These are phyloP conservation scores for Megalops cyprinoides DNA, from an alignment of 2,797 vertebrate species.

Conservation along the genomic window DNA sequence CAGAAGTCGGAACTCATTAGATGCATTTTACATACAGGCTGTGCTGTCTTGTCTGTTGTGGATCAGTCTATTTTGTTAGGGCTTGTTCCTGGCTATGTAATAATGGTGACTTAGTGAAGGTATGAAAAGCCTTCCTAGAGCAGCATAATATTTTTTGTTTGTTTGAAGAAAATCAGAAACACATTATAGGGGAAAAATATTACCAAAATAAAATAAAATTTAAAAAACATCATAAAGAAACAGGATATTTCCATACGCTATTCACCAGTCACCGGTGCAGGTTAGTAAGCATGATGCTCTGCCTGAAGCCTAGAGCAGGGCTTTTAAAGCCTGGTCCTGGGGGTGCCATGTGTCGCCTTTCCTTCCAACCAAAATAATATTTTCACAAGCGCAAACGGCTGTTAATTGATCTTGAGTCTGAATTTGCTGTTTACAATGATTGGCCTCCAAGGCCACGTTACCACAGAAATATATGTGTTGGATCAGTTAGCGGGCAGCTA, in stretches of 20 bases:
- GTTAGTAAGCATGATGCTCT: background rate
- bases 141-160: too few relatives aligned
- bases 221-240: background rate
- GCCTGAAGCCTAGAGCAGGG: background rate
- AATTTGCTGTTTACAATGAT: background rate
- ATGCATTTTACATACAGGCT: too few relatives aligned
- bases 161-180: background rate
- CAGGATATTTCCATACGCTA: background rate
- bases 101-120: too few relatives aligned
- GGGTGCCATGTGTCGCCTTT: background rate
- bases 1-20: conserved; percentile 5
- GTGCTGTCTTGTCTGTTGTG: too few relatives aligned
- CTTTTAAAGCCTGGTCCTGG: background rate
- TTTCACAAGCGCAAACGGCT: background rate
- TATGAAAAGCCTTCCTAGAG: background rate
- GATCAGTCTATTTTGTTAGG: too few relatives aligned
- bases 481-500: background rate
- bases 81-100: too few relatives aligned
- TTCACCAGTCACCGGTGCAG: background rate
- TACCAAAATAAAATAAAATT: too few relatives aligned
- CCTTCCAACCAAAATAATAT: background rate
- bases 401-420: background rate
- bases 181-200: too few relatives aligned
- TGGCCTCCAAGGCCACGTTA: background rate
- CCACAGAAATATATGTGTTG: background rate